phyloP scores from a whole-genome alignment of 1,140 invertebrate genomes.

The Acromyrmex heyeri region DNA sequence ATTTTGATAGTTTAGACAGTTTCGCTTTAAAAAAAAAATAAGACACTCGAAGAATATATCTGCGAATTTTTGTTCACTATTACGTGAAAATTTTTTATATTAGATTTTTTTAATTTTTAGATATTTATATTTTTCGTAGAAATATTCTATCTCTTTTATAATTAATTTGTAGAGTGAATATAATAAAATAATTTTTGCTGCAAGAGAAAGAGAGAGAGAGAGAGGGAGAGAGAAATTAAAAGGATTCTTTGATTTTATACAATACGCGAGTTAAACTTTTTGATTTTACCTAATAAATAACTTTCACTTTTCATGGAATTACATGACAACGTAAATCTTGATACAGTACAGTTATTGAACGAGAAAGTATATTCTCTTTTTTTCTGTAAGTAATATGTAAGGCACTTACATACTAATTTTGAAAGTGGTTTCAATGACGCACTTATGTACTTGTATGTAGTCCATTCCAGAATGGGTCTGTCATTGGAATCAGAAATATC shows the following conservation, averaged over 20 bases:
- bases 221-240: not conserved
- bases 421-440: constrained; percentile 1
- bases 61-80: not conserved
- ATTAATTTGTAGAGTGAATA: not conserved
- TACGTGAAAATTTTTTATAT: not conserved
- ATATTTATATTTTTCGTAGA: not conserved
- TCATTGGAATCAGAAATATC: not conserved
- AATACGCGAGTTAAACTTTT: not conserved
- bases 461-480: not conserved
- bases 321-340: not conserved
- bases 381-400: not conserved
- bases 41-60: not conserved
- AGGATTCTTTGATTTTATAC: not conserved
- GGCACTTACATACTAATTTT: not conserved
- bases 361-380: not conserved
- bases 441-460: not conserved
- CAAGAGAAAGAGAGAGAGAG: not conserved
- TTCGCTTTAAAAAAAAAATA: not conserved
- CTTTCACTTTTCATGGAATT: constrained; percentile 10
- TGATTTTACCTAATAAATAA: not conserved
- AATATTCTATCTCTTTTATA: not conserved
- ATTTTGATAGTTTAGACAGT: not conserved
- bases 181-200: not conserved
- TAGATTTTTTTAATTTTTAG: not conserved
- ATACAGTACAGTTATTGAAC: not conserved